Conservation (phyloP, 2,113 vertebrate genomes). For the Misgurnus anguillicaudatus region DNA sequence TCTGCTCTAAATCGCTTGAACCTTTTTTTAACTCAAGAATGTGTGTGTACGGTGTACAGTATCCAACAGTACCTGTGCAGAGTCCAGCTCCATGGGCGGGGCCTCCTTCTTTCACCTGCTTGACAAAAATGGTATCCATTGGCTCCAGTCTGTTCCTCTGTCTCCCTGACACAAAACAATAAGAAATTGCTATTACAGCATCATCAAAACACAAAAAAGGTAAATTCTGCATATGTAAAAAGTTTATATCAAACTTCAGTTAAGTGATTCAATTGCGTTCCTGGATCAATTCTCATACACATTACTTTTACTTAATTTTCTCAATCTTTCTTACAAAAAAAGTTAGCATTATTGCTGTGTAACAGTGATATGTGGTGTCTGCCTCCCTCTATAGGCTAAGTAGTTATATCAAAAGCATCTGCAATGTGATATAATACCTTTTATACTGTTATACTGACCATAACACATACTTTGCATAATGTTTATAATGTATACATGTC, state of each 20-base stretch:
- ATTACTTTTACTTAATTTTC: too few relatives aligned
- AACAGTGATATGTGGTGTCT: not conserved
- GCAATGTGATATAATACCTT: slow-evolving; percentile 17
- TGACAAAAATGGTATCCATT: slow-evolving; percentile 99
- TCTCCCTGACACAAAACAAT: slow-evolving; percentile 76
- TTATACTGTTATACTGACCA: not conserved
- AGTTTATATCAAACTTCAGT: too few relatives aligned
- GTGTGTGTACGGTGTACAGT: too few relatives aligned
- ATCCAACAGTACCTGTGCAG: slow-evolving; percentile 64
- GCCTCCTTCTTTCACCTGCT: slow-evolving; percentile 96
- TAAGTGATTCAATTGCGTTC: too few relatives aligned
- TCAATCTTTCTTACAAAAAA: too few relatives aligned
- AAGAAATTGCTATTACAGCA: not conserved
- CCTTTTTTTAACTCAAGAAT: not conserved
- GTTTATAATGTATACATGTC: too few relatives aligned
- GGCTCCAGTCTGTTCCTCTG: slow-evolving; percentile 91
- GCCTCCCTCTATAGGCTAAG: slow-evolving; percentile 41
- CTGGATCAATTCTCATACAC: too few relatives aligned
- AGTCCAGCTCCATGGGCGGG: slow-evolving; percentile 95
- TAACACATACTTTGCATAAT: not conserved
- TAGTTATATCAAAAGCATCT: not conserved
- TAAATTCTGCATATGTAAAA: not conserved
- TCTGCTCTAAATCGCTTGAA: not conserved
- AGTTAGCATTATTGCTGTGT: too few relatives aligned
- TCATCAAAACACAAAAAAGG: not conserved